Evolutionary conservation across 2,888 invertebrate genomes (phyloP).

Genomic region (Phania funesta): DNA sequence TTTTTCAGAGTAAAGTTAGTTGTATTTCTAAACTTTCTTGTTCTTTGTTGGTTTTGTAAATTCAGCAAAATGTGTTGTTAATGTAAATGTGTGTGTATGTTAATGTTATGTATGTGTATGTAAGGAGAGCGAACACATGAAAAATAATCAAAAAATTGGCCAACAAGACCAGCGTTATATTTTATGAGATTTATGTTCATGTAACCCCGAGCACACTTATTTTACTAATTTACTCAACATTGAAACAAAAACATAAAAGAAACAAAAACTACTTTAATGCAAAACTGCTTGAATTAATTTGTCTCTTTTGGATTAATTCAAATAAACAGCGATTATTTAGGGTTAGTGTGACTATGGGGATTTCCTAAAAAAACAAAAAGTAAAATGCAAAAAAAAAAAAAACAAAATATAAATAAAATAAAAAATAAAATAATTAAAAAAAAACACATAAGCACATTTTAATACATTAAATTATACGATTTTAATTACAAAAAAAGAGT

Average conservation of each 20-base stretch:
- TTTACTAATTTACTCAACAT: slow-evolving; percentile 55
- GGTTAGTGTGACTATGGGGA: slow-evolving; percentile 80
- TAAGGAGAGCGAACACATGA: slow-evolving; percentile 51
- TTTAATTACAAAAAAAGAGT: neutral
- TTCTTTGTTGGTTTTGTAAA: slow-evolving; percentile 31
- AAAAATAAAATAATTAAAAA: neutral
- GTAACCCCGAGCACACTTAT: neutral
- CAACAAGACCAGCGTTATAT: neutral
- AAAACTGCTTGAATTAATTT: slow-evolving; percentile 35
- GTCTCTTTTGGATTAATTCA: slow-evolving; percentile 26
- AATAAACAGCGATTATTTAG: slow-evolving; percentile 76
- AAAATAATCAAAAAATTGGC: slow-evolving; percentile 22
- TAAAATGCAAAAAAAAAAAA: slow-evolving; percentile 47
- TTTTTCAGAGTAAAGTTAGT: slow-evolving; percentile 24
- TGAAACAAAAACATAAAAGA: slow-evolving; percentile 61
- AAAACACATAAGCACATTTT: slow-evolving; percentile 50
- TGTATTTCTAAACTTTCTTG: slow-evolving; percentile 9
- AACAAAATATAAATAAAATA: slow-evolving; percentile 24
- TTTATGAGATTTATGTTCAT: slow-evolving; percentile 31
- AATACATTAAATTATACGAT: slow-evolving; percentile 2
- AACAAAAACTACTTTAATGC: slow-evolving; percentile 70
- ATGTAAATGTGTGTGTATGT: slow-evolving; percentile 29
- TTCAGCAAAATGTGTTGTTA: slow-evolving; percentile 42
- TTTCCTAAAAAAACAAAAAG: slow-evolving; percentile 77
- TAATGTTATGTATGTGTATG: slow-evolving; percentile 40